Base-by-base conservation (phyloP, 2,113 vertebrate genomes). In the Ursus arctos region DNA sequence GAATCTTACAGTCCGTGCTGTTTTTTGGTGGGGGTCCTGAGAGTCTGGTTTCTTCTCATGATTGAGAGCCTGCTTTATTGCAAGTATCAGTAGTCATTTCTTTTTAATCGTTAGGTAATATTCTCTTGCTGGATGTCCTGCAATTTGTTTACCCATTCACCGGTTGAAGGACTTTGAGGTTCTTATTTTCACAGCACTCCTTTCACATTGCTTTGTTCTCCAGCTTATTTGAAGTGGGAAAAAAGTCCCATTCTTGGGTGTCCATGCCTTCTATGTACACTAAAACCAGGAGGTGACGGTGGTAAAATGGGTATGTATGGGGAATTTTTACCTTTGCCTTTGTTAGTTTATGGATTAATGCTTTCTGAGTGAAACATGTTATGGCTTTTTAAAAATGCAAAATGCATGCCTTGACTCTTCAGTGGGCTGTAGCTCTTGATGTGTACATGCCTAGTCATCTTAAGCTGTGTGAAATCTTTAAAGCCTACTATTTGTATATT, bases 401-500 rank as follows among this genome's bases (percentile, higher is more conserved):
- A 91, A 59, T 65, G 24, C 22, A 22, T 91, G 36, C 43, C 26
- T 57, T 95, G 74, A 79, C 24, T 57, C 91, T 87, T 97, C 65
- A 53, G 36, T 94, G 43, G 18, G 59, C 81, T 88, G 19, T 96
- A 53, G 69, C 11, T 95, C 61, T 92, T 92, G 31, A 36, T 33
- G 9, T 71, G 5, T 69, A 53, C 43, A 26, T 83, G 10, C 47
- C 19, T 95, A 87, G 33, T 88, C 21, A 87, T 84, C 90, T 93
- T 95, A 85, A 96, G 81, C 33, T 88, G 36, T 53, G 43, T 87
- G 95, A 80, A 95, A 63, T 77, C 9, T 77, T 84, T 91, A 47
- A 88, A 91, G 21, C 51, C 12, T 88, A 22, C 9, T 79, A 10
- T 77, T 91, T 93, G 33, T 76, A 10, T 76, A 61, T 61, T 93